These are phyloP conservation scores for Trematocara nigrifrons DNA, from an alignment of 2,113 vertebrate genomes.

Conservation along the genomic window DNA sequence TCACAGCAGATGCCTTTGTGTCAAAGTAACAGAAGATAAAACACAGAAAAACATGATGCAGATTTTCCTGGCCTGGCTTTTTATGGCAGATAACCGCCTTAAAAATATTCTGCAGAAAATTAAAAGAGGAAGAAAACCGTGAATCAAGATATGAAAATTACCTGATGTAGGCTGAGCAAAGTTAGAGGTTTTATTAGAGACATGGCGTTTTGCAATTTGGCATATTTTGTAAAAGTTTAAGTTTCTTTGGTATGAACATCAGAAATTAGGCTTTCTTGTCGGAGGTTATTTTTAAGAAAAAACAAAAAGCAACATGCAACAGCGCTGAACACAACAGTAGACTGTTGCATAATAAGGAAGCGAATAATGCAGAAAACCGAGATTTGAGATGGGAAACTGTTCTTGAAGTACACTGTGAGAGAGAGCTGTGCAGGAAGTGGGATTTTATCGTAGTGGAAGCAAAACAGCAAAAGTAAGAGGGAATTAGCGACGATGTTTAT, in stretches of 20 bases:
- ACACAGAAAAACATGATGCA: neutral
- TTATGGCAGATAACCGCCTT: neutral
- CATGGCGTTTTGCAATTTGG: accelerated
- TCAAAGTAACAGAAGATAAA: neutral
- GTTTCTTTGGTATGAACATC: neutral
- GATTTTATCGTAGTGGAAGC: neutral
- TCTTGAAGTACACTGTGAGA: neutral
- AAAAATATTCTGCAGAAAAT: neutral
- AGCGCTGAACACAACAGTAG: neutral
- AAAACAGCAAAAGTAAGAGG: neutral
- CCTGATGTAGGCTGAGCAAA: neutral
- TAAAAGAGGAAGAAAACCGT: neutral
- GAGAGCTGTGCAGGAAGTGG: neutral
- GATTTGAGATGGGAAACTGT: neutral
- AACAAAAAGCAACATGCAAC: accelerated
- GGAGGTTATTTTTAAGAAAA: accelerated
- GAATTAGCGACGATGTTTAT: neutral
- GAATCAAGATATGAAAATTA: neutral
- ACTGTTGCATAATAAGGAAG: neutral
- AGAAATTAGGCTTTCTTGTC: neutral
- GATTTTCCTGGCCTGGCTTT: neutral
- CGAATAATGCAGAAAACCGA: neutral
- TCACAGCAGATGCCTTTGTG: neutral
- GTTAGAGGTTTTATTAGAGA: neutral
- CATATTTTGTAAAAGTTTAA: neutral